Percentiles rank a stretch among this genome's conserved stretches.
These are phyloP conservation scores for Prosapia bicincta DNA, from an alignment of 2,888 invertebrate genomes.

Conservation along the genomic window DNA sequence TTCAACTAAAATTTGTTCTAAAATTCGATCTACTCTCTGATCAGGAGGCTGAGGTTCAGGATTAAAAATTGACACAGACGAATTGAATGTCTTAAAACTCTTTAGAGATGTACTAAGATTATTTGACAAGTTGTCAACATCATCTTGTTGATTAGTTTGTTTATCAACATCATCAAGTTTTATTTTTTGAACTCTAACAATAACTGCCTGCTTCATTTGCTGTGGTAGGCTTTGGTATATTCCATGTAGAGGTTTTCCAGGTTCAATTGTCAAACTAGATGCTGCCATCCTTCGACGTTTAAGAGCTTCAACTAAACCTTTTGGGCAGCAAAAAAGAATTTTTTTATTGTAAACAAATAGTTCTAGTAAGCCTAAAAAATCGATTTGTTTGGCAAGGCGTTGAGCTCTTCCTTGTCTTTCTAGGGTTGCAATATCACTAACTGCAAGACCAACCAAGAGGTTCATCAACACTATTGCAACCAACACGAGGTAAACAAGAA, in stretches of 20 bases:
- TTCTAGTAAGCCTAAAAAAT: constrained; percentile 53
- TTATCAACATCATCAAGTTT: constrained; percentile 8
- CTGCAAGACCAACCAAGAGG: constrained; percentile 57
- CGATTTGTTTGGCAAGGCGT: constrained; percentile 55
- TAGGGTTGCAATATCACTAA: constrained; percentile 56
- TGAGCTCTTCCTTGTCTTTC: constrained; percentile 55
- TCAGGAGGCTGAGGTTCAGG: background rate
- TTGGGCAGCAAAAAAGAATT: constrained; percentile 48
- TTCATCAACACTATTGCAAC: constrained; percentile 59
- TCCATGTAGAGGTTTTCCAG: constrained; percentile 48
- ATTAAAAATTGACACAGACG: background rate
- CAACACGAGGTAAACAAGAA: constrained; percentile 53
- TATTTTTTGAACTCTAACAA: constrained; percentile 17
- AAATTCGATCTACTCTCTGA: background rate
- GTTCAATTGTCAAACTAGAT: constrained; percentile 46
- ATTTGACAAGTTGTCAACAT: background rate
- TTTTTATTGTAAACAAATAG: constrained; percentile 51
- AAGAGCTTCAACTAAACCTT: constrained; percentile 42
- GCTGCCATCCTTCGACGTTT: constrained; percentile 48
- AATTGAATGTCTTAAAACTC: background rate
- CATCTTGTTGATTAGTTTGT: background rate
- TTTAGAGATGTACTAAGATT: background rate
- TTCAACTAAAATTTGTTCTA: constrained; percentile 10
- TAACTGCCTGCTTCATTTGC: constrained; percentile 22
- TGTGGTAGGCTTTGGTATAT: constrained; percentile 17